A percentile compares a stretch with the other conserved stretches of the same genome.
Conservation (phyloP, 1,140 invertebrate species). For the Aethina tumida region DNA sequence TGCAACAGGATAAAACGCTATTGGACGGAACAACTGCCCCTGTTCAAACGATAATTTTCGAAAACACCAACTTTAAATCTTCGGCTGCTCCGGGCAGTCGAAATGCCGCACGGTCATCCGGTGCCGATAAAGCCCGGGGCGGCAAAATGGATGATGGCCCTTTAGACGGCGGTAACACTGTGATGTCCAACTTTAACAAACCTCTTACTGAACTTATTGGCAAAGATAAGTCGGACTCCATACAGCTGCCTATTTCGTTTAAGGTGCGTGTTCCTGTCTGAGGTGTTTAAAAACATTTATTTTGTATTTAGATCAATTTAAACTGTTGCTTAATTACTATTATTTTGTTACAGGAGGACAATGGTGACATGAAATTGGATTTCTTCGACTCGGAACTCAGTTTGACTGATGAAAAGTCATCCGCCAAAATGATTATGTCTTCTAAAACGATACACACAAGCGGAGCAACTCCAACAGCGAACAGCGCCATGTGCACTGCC, state of each 20-base stretch:
- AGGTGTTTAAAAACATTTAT: no score
- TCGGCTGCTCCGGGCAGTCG: constrained; percentile 42
- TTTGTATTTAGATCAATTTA: no score
- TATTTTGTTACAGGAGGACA: constrained; percentile 69
- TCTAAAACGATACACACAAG: constrained; percentile 48
- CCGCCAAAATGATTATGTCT: constrained; percentile 45
- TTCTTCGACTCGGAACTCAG: constrained; percentile 78
- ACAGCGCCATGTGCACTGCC: constrained; percentile 61
- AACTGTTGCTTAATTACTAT: no score
- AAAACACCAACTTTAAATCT: constrained; percentile 82
- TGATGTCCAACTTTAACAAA: constrained; percentile 49
- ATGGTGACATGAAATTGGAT: constrained; percentile 81
- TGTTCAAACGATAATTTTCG: constrained; percentile 83
- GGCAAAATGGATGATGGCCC: constrained; percentile 26
- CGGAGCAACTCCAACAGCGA: constrained; percentile 40
- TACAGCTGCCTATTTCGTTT: constrained; percentile 51
- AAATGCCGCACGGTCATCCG: constrained; percentile 13
- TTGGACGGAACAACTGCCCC: constrained; percentile 66
- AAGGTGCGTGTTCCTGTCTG: no score
- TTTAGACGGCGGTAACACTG: constrained; percentile 23
- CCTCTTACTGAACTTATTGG: constrained; percentile 43
- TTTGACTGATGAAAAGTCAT: constrained; percentile 63
- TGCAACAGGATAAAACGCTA: constrained; percentile 46
- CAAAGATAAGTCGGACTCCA: constrained; percentile 38
- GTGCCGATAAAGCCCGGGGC: constrained; percentile 27